Percentiles rank a stretch among this genome's conserved stretches.
Evolutionary conservation across 2,888 invertebrate genomes (phyloP).

Genomic region (Hydriomena furcata): DNA sequence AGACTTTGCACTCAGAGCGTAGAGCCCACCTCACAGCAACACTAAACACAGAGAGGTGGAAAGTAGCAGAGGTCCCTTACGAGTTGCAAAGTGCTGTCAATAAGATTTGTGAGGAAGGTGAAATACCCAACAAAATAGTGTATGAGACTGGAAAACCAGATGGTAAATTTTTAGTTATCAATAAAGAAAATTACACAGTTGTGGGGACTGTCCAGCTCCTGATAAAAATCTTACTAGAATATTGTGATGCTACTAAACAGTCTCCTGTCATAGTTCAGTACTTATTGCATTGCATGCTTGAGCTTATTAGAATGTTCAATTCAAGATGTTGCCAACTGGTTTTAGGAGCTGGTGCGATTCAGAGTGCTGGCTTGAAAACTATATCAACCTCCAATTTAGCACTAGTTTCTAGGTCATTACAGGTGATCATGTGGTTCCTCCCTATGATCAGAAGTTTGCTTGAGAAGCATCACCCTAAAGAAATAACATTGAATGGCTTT

Average conservation of each 20-base stretch:
- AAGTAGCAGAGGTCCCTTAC: conserved; percentile 93
- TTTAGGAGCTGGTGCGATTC: conserved; percentile 97
- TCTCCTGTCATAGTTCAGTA: conserved; percentile 91
- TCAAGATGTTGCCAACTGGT: conserved; percentile 96
- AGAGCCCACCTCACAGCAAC: conserved; percentile 92
- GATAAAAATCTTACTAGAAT: conserved; percentile 95
- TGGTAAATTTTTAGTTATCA: conserved; percentile 84
- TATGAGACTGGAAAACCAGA: conserved; percentile 73
- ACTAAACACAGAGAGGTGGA: conserved; percentile 97
- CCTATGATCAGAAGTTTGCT: conserved; percentile 89
- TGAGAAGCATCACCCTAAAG: conserved; percentile 82
- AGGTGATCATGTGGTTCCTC: conserved; percentile 91
- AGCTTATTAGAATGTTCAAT: conserved; percentile 93
- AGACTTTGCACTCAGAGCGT: conserved; percentile 94
- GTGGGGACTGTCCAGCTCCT: conserved; percentile 93
- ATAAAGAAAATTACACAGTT: conserved; percentile 89
- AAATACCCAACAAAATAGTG: conserved; percentile 66
- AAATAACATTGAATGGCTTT: conserved; percentile 80
- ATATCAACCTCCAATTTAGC: conserved; percentile 97
- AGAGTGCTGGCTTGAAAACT: conserved; percentile 96
- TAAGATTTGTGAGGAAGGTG: conserved; percentile 83
- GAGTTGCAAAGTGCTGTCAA: conserved; percentile 94
- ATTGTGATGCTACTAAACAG: conserved; percentile 92
- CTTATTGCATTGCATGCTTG: conserved; percentile 93
- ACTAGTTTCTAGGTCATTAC: conserved; percentile 91